phyloP scores from a whole-genome alignment of 2,113 vertebrate genomes.

The Promerops cafer region DNA sequence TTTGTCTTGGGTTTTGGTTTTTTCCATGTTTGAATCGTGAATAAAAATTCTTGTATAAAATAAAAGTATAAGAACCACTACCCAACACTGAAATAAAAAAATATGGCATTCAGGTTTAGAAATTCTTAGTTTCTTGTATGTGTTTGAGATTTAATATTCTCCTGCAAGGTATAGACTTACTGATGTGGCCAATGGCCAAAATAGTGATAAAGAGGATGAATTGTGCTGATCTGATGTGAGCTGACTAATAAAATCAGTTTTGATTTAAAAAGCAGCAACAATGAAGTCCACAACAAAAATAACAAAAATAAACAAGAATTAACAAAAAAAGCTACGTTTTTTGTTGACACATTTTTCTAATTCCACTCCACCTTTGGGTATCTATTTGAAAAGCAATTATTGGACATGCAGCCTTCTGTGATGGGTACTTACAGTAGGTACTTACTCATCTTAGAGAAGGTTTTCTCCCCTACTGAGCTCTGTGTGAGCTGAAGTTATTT shows the following conservation, averaged over 20 bases:
- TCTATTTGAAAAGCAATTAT: background rate
- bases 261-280: background rate
- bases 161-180: background rate
- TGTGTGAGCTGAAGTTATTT: background rate
- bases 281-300: background rate
- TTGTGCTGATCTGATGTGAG: fast-evolving
- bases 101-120: background rate
- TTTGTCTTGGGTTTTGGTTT: background rate
- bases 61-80: background rate
- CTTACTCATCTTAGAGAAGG: background rate
- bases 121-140: background rate
- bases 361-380: background rate
- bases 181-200: background rate
- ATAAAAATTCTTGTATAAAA: background rate
- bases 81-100: background rate
- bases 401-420: background rate
- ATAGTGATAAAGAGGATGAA: background rate
- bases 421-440: background rate
- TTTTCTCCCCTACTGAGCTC: background rate
- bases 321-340: background rate
- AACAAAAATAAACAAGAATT: background rate
- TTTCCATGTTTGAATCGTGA: background rate
- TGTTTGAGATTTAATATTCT: background rate
- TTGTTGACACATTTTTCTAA: background rate
- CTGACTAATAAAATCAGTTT: background rate